Evolutionary conservation across 2,113 vertebrate species (phyloP), one percentile per base, ranked within the genome.

Genomic region (Uria aalge): DNA sequence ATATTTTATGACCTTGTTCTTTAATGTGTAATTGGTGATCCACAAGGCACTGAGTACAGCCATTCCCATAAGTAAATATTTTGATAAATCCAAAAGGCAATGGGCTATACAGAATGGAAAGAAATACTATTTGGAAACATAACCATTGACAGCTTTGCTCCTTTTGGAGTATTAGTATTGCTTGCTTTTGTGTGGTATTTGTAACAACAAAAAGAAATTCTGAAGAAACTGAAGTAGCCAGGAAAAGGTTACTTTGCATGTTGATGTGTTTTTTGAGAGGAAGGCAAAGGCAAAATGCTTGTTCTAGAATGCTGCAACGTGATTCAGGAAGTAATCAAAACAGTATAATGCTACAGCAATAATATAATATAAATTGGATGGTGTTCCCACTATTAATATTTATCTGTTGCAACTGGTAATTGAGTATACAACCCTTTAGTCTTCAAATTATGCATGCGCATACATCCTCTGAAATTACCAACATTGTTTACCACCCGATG

Each of bases 1-100:
- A 94, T 97, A 96, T 96, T 98, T 96, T 83, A 80, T 97, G 55
- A 78, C 52, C 84, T 86, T 80, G 29, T 93, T 86, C 92, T 97
- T 96, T 97, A 92, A 74, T 83, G 38, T 84, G 43, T 85, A 95
- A 96, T 73, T 74, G 90, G 45, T 94, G 89, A 94, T 95, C 92
- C 59, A 95, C 71, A 55, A 93, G 67, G 59, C 92, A 83, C 52
- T 69, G 48, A 64, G 26, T 73, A 93, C 55, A 97, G 63, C 11
- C 14, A 9, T 95, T 97, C 82, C 88, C 62, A 75, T 67, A 85
- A 83, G 68, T 94, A 97, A 95, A 88, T 86, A 93, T 97, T 97
- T 96, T 96, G 73, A 93, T 94, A 90, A 90, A 82, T 84, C 67
- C 56, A 56, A 62, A 62, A 83, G 18, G 78, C 91, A 81, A 66